A percentile compares a stretch with the other conserved stretches of the same genome.
Evolutionary conservation across 1,140 invertebrate genomes (phyloP).

Genomic region (Drosophila nebulosa): DNA sequence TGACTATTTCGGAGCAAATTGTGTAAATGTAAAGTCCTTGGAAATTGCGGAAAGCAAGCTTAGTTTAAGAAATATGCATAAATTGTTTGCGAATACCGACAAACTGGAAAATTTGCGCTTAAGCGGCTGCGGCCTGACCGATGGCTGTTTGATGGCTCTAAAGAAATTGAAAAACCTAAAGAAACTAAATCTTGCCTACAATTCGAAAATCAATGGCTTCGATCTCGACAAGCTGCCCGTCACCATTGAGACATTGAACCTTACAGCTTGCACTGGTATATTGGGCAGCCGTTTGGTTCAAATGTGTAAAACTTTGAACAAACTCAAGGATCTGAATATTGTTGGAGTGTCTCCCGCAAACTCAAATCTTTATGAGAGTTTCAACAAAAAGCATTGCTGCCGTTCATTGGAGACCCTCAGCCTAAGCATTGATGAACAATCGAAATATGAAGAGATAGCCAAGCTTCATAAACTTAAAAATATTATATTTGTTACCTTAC

Average conservation of each 20-base stretch:
- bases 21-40: slow-evolving; percentile 35
- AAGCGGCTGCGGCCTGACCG: slow-evolving; percentile 2
- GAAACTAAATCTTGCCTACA: slow-evolving; percentile 24
- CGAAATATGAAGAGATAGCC: slow-evolving; percentile 29
- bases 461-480: slow-evolving; percentile 36
- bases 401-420: slow-evolving; percentile 17
- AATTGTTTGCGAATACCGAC: slow-evolving; percentile 22
- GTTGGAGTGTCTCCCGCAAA: not conserved
- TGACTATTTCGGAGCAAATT: slow-evolving; percentile 30
- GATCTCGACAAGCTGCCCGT: slow-evolving; percentile 12
- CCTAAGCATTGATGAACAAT: not conserved
- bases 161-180: slow-evolving; percentile 18
- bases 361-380: not conserved
- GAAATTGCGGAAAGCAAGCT: slow-evolving; percentile 1
- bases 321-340: slow-evolving; percentile 33
- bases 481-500: not conserved
- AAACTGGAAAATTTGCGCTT: slow-evolving; percentile 14
- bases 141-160: slow-evolving; percentile 4
- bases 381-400: not conserved
- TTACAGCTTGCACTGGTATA: slow-evolving; percentile 7
- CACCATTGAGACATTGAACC: slow-evolving; percentile 20
- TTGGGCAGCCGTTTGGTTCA: not conserved
- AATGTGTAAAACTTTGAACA: not conserved
- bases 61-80: not conserved
- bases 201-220: slow-evolving; percentile 10